Evolutionary conservation across 1,140 invertebrate species (phyloP).

Genomic region (Diorhabda elongata): DNA sequence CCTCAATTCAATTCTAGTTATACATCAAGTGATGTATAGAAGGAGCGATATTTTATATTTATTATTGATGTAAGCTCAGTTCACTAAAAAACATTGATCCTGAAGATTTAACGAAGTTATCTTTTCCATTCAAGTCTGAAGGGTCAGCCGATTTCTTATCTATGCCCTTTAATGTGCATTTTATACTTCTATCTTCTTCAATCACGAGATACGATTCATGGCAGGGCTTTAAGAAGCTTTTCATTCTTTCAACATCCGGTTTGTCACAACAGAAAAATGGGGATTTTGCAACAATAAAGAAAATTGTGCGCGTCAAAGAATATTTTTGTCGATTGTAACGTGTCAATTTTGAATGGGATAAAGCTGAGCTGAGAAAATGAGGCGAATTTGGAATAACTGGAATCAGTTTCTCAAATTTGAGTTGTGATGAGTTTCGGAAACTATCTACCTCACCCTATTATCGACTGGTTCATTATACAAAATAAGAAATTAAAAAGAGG

Average conservation of each 20-base stretch:
- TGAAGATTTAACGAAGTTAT: not conserved
- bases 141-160: constrained; percentile 19
- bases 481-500: no score
- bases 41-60: no score
- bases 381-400: not conserved
- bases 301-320: constrained; percentile 9
- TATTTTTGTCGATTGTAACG: constrained; percentile 10
- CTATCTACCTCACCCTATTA: no score
- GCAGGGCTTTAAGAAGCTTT: constrained; percentile 15
- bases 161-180: constrained; percentile 17
- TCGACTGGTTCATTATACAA: no score
- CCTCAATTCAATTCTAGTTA: no score
- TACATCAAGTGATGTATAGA: no score
- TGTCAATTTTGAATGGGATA: constrained; percentile 1
- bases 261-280: constrained; percentile 13
- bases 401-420: no score
- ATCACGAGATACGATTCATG: constrained; percentile 18
- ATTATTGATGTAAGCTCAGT: no score
- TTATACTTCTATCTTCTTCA: constrained; percentile 18
- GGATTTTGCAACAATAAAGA: constrained; percentile 13
- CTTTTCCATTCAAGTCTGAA: not conserved
- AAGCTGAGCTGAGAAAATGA: not conserved
- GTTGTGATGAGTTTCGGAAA: no score
- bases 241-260: constrained; percentile 13
- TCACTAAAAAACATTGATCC: not conserved